Evolutionary conservation across 2,113 vertebrate genomes (phyloP).

Genomic region (Ia io): DNA sequence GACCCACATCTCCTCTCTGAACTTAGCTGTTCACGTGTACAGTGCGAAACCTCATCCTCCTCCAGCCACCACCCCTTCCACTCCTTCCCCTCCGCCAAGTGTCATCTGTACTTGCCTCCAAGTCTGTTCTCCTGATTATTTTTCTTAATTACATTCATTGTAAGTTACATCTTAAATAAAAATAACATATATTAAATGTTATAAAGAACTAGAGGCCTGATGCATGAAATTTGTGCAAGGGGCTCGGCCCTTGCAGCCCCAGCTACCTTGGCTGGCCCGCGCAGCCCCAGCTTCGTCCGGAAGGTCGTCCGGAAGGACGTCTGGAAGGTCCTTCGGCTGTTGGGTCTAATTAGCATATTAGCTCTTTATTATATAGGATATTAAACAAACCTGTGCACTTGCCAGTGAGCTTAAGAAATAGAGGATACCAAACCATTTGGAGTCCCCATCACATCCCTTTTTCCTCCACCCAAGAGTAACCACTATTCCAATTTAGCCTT

Average conservation of each 20-base stretch:
- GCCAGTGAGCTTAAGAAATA: not conserved
- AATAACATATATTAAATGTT: not conserved
- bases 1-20: not conserved
- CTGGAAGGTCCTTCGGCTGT: too few relatives aligned
- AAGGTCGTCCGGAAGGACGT: too few relatives aligned
- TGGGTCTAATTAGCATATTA: too few relatives aligned
- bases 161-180: constrained; percentile 7
- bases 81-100: not conserved
- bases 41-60: not conserved
- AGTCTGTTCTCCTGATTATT: not conserved
- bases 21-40: not conserved
- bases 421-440: not conserved
- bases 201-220: not conserved
- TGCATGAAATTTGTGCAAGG: too few relatives aligned
- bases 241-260: too few relatives aligned
- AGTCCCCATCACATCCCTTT: not conserved
- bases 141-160: not conserved
- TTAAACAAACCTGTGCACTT: not conserved
- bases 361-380: not conserved
- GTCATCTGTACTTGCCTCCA: not conserved
- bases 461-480: not conserved
- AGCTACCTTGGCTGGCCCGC: too few relatives aligned
- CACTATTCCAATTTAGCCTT: not conserved
- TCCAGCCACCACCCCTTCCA: not conserved
- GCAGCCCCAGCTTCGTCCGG: too few relatives aligned